A percentile compares a stretch with the other conserved stretches of the same genome.
phyloP scores from a whole-genome alignment of 2,797 vertebrate species.

The Gambelia wislizenii region DNA sequence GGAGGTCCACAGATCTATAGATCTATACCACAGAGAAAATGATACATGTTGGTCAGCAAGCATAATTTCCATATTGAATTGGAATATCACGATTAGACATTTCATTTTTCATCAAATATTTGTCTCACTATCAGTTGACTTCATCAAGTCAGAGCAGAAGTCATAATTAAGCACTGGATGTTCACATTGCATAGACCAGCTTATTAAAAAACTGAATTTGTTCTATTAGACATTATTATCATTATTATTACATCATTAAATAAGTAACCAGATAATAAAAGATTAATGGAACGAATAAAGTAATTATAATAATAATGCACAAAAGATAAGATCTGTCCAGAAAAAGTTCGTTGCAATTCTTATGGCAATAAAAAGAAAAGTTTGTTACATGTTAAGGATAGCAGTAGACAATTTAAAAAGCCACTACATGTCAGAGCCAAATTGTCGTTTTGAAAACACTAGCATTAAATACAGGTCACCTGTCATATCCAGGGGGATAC shows the following conservation, averaged over 20 bases:
- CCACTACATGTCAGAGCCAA: background rate
- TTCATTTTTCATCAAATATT: background rate
- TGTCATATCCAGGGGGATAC: too few species aligned
- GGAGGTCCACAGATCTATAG: too few species aligned
- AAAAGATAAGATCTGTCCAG: background rate
- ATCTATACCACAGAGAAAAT: background rate
- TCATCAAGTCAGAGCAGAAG: background rate
- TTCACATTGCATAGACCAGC: background rate
- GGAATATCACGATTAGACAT: background rate
- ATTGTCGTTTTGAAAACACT: background rate
- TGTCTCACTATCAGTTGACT: background rate
- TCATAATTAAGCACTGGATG: background rate
- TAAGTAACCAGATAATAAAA: background rate
- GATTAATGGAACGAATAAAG: background rate
- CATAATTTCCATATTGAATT: background rate
- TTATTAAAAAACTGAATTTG: background rate
- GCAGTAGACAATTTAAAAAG: background rate
- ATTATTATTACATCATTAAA: background rate
- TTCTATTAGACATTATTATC: background rate
- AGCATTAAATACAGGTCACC: background rate
- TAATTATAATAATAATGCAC: background rate
- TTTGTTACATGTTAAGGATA: background rate
- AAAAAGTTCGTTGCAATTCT: background rate
- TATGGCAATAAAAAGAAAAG: background rate
- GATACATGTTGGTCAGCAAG: too few species aligned